A percentile compares a stretch with the other conserved stretches of the same genome.
These are phyloP conservation scores for Mus spicilegus DNA, from an alignment of 2,113 vertebrate species.

Conservation along the genomic window DNA sequence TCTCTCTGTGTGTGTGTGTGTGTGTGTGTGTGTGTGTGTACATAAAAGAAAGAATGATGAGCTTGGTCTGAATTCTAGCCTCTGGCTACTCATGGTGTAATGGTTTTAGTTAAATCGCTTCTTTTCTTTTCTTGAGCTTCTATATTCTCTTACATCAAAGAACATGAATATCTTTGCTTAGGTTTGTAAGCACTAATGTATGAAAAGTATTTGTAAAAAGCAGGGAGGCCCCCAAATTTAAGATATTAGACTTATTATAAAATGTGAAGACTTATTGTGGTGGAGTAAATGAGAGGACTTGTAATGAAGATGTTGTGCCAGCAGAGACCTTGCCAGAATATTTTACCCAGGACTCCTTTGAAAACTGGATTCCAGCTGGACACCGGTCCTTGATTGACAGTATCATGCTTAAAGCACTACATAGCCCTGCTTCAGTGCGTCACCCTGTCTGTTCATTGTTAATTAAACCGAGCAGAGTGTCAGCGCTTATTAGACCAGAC, in stretches of 20 bases:
- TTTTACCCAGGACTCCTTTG: slow-evolving; percentile 45
- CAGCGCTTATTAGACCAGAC: slow-evolving; percentile 72
- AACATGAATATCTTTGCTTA: background rate
- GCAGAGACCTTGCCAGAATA: slow-evolving; percentile 35
- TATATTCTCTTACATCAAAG: background rate
- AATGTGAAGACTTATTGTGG: background rate
- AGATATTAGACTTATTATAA: slow-evolving; percentile 48
- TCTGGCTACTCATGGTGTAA: background rate
- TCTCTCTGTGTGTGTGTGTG: too few species aligned
- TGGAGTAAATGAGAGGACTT: slow-evolving; percentile 40
- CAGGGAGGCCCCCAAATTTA: background rate
- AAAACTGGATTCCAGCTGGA: slow-evolving; percentile 6
- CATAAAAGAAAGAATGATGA: background rate
- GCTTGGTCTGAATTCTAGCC: background rate
- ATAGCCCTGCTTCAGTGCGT: background rate
- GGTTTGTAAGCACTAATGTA: background rate
- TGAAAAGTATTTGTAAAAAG: slow-evolving; percentile 41
- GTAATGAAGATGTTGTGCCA: slow-evolving; percentile 41
- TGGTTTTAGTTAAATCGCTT: background rate
- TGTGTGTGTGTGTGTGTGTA: background rate
- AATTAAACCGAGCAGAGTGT: slow-evolving; percentile 68
- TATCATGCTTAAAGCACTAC: background rate
- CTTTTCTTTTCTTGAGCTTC: slow-evolving; percentile 28
- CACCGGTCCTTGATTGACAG: slow-evolving; percentile 52
- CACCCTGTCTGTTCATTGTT: slow-evolving; percentile 64